phyloP scores from a whole-genome alignment of 1,140 invertebrate species.

The Stegodyphus dumicola region DNA sequence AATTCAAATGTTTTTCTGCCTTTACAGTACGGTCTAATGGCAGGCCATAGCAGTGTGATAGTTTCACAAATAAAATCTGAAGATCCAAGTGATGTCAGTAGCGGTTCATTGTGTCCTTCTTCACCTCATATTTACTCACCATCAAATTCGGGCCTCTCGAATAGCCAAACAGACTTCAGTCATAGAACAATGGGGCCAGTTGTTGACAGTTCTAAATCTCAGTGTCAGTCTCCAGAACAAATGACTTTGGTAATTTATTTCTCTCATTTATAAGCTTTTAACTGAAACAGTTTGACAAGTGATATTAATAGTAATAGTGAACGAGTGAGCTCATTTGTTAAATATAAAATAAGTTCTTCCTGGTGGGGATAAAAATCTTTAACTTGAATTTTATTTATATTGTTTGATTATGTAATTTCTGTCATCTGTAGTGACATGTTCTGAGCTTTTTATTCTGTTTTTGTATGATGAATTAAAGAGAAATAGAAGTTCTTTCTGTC shows the following conservation, averaged over 20 bases:
- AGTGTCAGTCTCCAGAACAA: slow-evolving; percentile 45
- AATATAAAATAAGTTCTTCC: no score
- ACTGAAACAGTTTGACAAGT: no score
- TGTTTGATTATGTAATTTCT: no score
- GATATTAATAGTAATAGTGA: no score
- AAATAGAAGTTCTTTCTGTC: no score
- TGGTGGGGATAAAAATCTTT: no score
- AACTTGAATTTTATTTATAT: no score
- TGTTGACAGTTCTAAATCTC: slow-evolving; percentile 50
- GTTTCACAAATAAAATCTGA: slow-evolving; percentile 62
- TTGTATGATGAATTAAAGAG: no score
- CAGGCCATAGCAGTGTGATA: slow-evolving; percentile 58
- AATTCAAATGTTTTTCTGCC: neutral
- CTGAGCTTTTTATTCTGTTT: no score
- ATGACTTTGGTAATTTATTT: slow-evolving; percentile 38
- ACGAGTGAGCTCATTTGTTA: no score
- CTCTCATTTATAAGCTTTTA: no score
- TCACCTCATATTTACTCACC: slow-evolving; percentile 58
- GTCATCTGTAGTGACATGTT: no score
- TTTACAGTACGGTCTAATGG: slow-evolving; percentile 50
- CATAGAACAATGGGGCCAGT: slow-evolving; percentile 54
- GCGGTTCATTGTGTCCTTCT: slow-evolving; percentile 58
- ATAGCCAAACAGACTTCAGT: slow-evolving; percentile 59
- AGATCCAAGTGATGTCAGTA: slow-evolving; percentile 58
- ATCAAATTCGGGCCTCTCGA: slow-evolving; percentile 50